phyloP scores from a whole-genome alignment of 2,888 invertebrate genomes.

The Agrochola circellaris region DNA sequence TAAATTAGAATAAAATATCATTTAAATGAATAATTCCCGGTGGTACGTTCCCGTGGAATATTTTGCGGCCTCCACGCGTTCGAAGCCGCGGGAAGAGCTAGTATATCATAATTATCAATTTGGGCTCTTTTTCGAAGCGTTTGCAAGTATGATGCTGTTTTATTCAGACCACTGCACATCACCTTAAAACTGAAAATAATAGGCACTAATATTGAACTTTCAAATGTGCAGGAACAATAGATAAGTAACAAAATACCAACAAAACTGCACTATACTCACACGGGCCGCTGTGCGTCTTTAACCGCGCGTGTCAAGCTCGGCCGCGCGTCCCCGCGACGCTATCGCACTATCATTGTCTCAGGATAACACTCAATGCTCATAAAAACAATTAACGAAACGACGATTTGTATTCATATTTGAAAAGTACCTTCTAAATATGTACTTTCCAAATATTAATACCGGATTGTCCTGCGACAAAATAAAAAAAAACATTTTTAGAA shows the following conservation, averaged over 20 bases:
- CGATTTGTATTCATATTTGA: too few relatives aligned
- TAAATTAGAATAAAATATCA: too few relatives aligned
- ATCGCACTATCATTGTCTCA: conserved; percentile 47
- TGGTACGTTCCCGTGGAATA: too few relatives aligned
- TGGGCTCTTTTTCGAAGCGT: not conserved
- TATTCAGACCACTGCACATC: not conserved
- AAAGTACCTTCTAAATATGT: too few relatives aligned
- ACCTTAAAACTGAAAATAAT: not conserved
- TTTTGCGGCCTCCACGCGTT: too few relatives aligned
- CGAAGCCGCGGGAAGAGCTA: too few relatives aligned
- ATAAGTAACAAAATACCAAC: not conserved
- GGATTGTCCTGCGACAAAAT: too few relatives aligned
- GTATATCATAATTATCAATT: not conserved
- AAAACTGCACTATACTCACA: not conserved
- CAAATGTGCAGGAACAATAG: not conserved
- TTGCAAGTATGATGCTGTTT: not conserved
- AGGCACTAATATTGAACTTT: too few relatives aligned
- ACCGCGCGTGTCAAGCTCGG: conserved; percentile 37
- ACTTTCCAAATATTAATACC: too few relatives aligned
- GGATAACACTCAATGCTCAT: conserved; percentile 13
- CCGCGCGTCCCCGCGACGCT: conserved; percentile 29
- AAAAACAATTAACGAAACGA: not conserved
- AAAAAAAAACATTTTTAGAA: too few relatives aligned
- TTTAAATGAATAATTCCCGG: too few relatives aligned
- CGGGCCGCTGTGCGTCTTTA: conserved; percentile 27